phyloP scores from a whole-genome alignment of 2,888 invertebrate genomes.

The Aethes cnicana region DNA sequence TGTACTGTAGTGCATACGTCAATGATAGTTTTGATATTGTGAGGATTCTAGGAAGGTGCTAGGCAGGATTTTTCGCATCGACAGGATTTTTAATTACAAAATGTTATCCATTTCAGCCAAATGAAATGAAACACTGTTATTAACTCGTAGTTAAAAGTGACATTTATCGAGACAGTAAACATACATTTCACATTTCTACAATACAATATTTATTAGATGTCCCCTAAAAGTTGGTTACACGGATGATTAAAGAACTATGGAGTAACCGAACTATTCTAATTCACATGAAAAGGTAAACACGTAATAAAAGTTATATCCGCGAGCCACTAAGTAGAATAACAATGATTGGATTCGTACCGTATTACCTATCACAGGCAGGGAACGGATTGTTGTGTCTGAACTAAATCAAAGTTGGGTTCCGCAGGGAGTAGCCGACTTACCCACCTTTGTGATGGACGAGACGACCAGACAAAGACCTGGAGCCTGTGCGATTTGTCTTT shows the following conservation, averaged over 20 bases:
- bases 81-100: not conserved
- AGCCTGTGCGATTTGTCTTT: slow-evolving; percentile 1
- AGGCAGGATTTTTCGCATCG: not conserved
- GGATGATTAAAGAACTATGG: slow-evolving; percentile 10
- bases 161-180: too few relatives aligned
- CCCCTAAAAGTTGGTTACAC: too few relatives aligned
- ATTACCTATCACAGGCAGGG: slow-evolving; percentile 52
- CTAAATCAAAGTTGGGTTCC: slow-evolving; percentile 78
- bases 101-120: not conserved
- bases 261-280: not conserved
- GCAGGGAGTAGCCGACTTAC: slow-evolving; percentile 55
- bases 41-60: not conserved
- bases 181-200: too few relatives aligned
- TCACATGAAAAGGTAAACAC: not conserved
- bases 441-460: slow-evolving; percentile 45
- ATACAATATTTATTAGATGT: too few relatives aligned
- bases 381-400: slow-evolving; percentile 71
- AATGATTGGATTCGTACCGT: slow-evolving; percentile 39
- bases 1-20: too few relatives aligned
- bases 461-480: not conserved
- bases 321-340: slow-evolving; percentile 28
- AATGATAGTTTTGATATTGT: not conserved
- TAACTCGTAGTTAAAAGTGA: too few relatives aligned
- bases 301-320: slow-evolving; percentile 8
- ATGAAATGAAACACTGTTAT: too few relatives aligned